Percentiles rank a stretch among this genome's conserved stretches.
phyloP scores from a whole-genome alignment of 2,888 invertebrate genomes.

The Seira musarum region DNA sequence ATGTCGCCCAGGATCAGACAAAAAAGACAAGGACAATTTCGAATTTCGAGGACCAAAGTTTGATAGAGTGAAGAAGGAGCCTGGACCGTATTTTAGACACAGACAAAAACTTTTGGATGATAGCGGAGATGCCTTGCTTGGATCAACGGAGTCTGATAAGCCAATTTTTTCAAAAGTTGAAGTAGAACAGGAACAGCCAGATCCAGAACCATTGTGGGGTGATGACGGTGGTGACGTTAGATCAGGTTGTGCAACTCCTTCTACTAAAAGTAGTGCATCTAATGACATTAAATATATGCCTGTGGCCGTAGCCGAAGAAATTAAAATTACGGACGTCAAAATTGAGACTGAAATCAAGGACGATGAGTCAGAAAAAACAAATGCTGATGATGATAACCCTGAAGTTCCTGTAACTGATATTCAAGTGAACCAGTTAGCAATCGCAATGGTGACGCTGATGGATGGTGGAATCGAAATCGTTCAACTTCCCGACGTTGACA shows the following conservation, averaged over 20 bases:
- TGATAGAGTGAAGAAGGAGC: conserved; percentile 9
- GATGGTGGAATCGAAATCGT: background rate
- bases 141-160: background rate
- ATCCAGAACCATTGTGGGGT: conserved; percentile 12
- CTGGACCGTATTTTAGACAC: background rate
- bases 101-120: conserved; percentile 5
- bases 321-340: background rate
- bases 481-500: conserved; percentile 33
- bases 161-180: background rate
- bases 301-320: background rate
- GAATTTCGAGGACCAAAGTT: background rate
- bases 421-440: conserved; percentile 42
- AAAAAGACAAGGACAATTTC: conserved; percentile 30
- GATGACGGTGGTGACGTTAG: conserved; percentile 3
- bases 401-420: conserved; percentile 43
- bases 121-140: background rate
- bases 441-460: conserved; percentile 23
- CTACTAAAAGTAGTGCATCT: no score
- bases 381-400: background rate
- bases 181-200: background rate
- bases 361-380: background rate
- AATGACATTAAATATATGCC: background rate
- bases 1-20: conserved; percentile 30
- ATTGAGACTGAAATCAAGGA: background rate
- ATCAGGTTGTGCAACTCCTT: background rate